phyloP scores from a whole-genome alignment of 2,888 invertebrate genomes.

The Leptothorax acervorum region DNA sequence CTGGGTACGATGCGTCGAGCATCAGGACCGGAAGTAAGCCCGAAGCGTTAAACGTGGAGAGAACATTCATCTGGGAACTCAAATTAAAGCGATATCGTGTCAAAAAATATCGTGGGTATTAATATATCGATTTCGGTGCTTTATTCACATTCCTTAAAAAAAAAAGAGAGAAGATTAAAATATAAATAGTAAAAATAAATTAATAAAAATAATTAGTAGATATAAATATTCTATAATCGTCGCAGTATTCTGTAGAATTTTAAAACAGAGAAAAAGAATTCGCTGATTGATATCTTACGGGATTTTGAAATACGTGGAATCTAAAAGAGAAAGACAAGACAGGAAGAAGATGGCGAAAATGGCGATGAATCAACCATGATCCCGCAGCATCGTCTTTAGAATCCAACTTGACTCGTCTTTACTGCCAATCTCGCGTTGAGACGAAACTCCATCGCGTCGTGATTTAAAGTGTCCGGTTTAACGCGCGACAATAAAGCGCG shows the following conservation, averaged over 20 bases:
- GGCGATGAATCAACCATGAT: constrained; percentile 4
- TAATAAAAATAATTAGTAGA: background rate
- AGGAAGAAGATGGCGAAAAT: constrained; percentile 1
- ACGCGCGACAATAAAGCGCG: constrained; percentile 45
- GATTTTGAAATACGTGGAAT: constrained; percentile 14
- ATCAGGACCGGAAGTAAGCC: constrained; percentile 13
- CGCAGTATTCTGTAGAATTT: background rate
- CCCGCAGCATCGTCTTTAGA: constrained; percentile 9
- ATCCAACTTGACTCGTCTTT: constrained; percentile 33
- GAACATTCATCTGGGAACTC: constrained; percentile 5
- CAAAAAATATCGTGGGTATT: background rate
- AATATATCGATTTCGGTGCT: background rate
- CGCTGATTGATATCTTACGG: background rate
- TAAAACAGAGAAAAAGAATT: background rate
- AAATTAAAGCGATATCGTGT: constrained; percentile 13
- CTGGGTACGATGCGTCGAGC: constrained; percentile 17
- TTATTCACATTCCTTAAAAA: background rate
- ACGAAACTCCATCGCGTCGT: constrained; percentile 11
- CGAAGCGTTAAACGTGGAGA: constrained; percentile 6
- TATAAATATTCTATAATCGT: background rate
- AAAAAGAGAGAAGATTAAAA: background rate
- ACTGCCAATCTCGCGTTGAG: constrained; percentile 34
- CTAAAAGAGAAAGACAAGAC: constrained; percentile 11
- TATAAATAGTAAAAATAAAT: background rate
- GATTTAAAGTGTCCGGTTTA: constrained; percentile 53